Percentiles rank a stretch among this genome's conserved stretches.
Evolutionary conservation across 2,797 vertebrate genomes (phyloP).

Genomic region (Xenentodon cancila): DNA sequence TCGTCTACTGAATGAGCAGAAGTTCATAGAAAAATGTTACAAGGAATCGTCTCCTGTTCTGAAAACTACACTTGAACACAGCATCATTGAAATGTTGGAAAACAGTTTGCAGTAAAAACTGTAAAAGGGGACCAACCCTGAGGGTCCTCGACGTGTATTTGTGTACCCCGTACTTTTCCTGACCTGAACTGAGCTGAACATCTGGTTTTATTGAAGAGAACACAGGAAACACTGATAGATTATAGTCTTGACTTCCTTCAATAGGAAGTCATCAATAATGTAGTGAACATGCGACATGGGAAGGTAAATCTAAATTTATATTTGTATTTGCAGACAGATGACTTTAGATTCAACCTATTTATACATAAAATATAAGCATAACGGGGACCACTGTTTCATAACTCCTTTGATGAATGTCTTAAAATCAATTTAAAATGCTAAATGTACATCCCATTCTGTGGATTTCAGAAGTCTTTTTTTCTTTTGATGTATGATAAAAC

Average conservation of each 20-base stretch:
- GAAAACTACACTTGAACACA: no score
- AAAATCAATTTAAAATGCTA: no score
- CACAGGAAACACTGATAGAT: slow-evolving; percentile 77
- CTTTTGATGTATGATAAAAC: no score
- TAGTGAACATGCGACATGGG: slow-evolving; percentile 35
- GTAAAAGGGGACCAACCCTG: slow-evolving; percentile 51
- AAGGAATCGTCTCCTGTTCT: not conserved
- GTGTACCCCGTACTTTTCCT: slow-evolving; percentile 17
- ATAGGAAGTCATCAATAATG: slow-evolving; percentile 78
- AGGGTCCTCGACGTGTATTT: slow-evolving; percentile 15
- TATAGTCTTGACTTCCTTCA: slow-evolving; percentile 67
- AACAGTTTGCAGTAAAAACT: not conserved
- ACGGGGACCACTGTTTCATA: no score
- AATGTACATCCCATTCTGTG: no score
- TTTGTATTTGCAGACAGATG: slow-evolving; percentile 5
- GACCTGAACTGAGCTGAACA: slow-evolving; percentile 53
- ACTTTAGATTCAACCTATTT: not conserved
- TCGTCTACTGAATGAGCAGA: slow-evolving; percentile 25
- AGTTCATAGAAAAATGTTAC: slow-evolving; percentile 6
- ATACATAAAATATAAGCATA: not conserved
- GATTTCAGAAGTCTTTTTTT: no score
- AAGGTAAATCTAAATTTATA: slow-evolving; percentile 45
- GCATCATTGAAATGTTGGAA: not conserved
- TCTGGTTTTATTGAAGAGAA: slow-evolving; percentile 65
- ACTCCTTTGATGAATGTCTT: no score